Evolutionary conservation across 2,888 invertebrate genomes (phyloP).

Genomic region (Magallana nippona): DNA sequence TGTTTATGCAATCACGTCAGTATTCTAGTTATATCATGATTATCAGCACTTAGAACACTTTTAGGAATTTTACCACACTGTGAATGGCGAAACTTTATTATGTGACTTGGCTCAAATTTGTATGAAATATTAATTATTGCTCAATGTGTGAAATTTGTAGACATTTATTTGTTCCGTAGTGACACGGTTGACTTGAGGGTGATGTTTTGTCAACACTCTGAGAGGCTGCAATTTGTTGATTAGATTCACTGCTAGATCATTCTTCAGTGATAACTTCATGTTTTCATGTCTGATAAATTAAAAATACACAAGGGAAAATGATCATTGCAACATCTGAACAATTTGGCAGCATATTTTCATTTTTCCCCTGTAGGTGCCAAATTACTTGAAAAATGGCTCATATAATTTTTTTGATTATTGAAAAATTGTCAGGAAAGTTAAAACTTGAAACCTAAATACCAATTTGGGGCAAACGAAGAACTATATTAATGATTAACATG

Average conservation of each 20-base stretch:
- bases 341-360: constrained; percentile 15
- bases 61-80: not conserved
- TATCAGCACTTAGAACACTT: not conserved
- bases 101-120: constrained; percentile 24
- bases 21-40: not conserved
- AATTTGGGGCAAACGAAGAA: no score
- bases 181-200: not conserved
- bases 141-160: constrained; percentile 24
- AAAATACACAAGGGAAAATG: no score
- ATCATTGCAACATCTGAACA: not conserved
- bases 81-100: constrained; percentile 12
- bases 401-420: no score
- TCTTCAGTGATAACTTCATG: not conserved
- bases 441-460: no score
- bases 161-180: constrained; percentile 15
- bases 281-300: not conserved
- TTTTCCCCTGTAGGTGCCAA: constrained; percentile 14
- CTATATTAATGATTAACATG: no score
- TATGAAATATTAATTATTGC: constrained; percentile 27
- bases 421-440: no score
- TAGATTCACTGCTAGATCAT: constrained; percentile 2
- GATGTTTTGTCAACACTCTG: not conserved
- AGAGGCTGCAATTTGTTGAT: not conserved
- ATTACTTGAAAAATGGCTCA: not conserved
- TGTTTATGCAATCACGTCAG: constrained; percentile 20